These are phyloP conservation scores for Macaca fascicularis DNA, from an alignment of 2,113 vertebrate genomes.

Conservation along the genomic window DNA sequence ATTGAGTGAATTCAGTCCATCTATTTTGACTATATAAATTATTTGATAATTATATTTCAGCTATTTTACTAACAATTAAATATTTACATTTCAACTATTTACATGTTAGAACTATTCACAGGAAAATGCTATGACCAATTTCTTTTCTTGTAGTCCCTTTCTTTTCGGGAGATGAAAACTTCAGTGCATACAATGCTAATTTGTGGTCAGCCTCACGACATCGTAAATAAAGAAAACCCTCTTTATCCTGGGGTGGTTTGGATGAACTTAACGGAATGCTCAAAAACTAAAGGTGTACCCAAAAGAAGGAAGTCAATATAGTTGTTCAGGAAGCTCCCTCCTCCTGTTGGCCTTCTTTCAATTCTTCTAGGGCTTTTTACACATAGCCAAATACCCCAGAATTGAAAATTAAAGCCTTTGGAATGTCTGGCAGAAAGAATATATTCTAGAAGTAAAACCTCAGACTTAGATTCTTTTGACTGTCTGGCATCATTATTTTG, in stretches of 20 bases:
- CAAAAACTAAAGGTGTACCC: neutral
- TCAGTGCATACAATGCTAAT: neutral
- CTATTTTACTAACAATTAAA: neutral
- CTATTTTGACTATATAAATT: neutral
- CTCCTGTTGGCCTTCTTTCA: neutral
- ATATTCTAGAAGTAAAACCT: constrained; percentile 28
- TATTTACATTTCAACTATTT: neutral
- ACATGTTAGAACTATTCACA: neutral
- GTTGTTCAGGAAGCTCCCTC: neutral
- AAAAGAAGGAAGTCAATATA: neutral
- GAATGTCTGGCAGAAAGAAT: constrained; percentile 15
- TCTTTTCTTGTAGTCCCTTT: neutral
- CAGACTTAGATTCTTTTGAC: neutral
- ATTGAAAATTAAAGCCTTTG: constrained; percentile 52
- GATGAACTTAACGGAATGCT: neutral
- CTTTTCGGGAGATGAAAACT: neutral
- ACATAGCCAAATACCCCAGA: constrained; percentile 9
- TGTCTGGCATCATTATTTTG: constrained; percentile 18
- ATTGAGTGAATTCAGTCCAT: neutral
- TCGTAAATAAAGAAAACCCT: neutral
- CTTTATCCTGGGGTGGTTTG: neutral
- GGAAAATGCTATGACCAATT: neutral
- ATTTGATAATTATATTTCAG: neutral
- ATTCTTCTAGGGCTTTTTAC: neutral
- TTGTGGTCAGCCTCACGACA: neutral